Evolutionary conservation across 2,888 invertebrate genomes (phyloP), one percentile per base, ranked within the genome.

Genomic region (Parelbella ahira): DNA sequence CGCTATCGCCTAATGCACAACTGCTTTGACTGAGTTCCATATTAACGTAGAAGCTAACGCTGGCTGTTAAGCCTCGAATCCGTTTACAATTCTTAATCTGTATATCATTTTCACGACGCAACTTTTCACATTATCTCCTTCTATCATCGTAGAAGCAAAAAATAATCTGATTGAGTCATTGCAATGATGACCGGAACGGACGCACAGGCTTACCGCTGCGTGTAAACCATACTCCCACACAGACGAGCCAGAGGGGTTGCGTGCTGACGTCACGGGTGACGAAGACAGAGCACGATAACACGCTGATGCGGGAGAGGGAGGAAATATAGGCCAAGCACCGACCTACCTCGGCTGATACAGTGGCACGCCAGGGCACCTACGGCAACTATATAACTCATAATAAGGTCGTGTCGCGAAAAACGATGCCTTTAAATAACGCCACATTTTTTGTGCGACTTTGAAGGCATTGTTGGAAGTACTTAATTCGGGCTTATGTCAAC

Each of bases 281-380:
- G 51, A 68, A 58, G 74, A 80, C 48, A 34, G 46, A 39, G 19
- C 38, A 52, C 65, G 47, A 37, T 36, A 42, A 48, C 41, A 51
- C 44, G 23, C 32, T 6, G 19, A 37, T 30, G 68, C 36, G 44
- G 37, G 67, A 82, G 51, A 50, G 62, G 58, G 82, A 75, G 25
- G 52, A 63, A 86, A 87, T 84, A 81, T 87, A 87, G 86, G 86
- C 67, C 86, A 86, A 81, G 79, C 76, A 70, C 79, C 82, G 83
- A 82, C 84, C 84, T 78, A 82, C 80, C 83, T 80, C 70, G 61
- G 62, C 64, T 68, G 70, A 71, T 74, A 81, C 77, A 69, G 68
- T 68, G 63, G 67, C 71, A 58, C 60, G 63, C 51, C 50, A 57
- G 58, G 63, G 61, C 73, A 73, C 67, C 74, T 68, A 78, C 65